Percentiles rank a stretch among this genome's conserved stretches.
Conservation (phyloP, 2,797 vertebrate species). For the Phoxinus dragarum region DNA sequence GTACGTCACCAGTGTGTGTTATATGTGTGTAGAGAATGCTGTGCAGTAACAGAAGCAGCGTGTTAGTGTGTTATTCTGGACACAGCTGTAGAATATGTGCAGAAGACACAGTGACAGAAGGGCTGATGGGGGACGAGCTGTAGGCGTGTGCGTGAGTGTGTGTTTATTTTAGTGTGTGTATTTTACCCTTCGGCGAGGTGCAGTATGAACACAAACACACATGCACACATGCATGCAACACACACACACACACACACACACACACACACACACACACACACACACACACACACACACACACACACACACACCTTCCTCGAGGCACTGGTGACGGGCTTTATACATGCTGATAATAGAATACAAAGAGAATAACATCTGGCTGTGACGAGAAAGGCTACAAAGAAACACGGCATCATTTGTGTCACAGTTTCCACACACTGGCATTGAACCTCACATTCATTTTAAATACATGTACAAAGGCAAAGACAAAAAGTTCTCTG, state of each 20-base stretch:
- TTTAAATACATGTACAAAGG: conserved; percentile 6
- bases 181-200: conserved; percentile 1
- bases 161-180: conserved; percentile 1
- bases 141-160: neutral
- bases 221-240: neutral
- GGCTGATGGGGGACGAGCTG: neutral
- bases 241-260: neutral
- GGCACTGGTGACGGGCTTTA: conserved; percentile 31
- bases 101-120: neutral
- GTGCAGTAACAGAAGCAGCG: neutral
- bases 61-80: neutral
- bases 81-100: conserved; percentile 1
- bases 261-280: conserved; percentile 14
- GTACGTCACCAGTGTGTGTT: neutral
- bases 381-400: conserved; percentile 19
- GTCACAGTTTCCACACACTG: conserved; percentile 22
- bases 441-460: neutral
- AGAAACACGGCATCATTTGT: conserved; percentile 11
- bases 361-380: conserved; percentile 31
- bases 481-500: neutral
- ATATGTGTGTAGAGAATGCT: neutral
- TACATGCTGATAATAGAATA: conserved; percentile 29
- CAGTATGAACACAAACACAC: conserved; percentile 8
- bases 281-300: conserved; percentile 16
- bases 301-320: conserved; percentile 23